phyloP scores from a whole-genome alignment of 2,113 vertebrate genomes.

The Prunella himalayana region DNA sequence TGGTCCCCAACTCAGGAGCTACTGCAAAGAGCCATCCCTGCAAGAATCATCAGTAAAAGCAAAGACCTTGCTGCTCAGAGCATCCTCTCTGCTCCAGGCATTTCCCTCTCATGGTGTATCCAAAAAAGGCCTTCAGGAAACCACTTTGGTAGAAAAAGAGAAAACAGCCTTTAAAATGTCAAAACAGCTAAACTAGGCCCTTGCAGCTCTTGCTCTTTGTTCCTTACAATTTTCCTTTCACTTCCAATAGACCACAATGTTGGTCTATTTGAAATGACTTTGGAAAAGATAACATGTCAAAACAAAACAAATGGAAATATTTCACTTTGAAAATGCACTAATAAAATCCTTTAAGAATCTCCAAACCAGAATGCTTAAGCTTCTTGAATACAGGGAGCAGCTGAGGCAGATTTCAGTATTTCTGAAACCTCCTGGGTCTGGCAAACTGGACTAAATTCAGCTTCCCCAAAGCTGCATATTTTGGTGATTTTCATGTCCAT shows the following conservation, averaged over 20 bases:
- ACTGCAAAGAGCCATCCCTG: not conserved
- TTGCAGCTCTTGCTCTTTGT: not conserved
- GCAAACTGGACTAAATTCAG: not conserved
- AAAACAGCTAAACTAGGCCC: not conserved
- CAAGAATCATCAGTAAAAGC: not conserved
- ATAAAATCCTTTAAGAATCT: not conserved
- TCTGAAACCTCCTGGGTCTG: not conserved
- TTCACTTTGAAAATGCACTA: not conserved
- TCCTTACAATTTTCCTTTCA: not conserved
- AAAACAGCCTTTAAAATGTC: not conserved
- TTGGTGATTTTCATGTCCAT: not conserved
- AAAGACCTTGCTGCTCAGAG: not conserved
- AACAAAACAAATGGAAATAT: not conserved
- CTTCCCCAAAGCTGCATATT: not conserved
- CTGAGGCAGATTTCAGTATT: not conserved
- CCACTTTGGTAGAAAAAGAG: not conserved
- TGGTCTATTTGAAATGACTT: not conserved
- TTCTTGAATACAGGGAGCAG: not conserved
- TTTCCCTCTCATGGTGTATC: not conserved
- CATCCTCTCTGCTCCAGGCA: not conserved
- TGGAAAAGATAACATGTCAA: not conserved
- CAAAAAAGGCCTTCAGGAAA: not conserved
- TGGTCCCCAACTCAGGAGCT: not conserved
- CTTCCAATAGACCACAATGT: not conserved
- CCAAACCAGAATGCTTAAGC: not conserved